Conservation (phyloP, 2,113 vertebrate genomes). For the Malurus elegans region DNA sequence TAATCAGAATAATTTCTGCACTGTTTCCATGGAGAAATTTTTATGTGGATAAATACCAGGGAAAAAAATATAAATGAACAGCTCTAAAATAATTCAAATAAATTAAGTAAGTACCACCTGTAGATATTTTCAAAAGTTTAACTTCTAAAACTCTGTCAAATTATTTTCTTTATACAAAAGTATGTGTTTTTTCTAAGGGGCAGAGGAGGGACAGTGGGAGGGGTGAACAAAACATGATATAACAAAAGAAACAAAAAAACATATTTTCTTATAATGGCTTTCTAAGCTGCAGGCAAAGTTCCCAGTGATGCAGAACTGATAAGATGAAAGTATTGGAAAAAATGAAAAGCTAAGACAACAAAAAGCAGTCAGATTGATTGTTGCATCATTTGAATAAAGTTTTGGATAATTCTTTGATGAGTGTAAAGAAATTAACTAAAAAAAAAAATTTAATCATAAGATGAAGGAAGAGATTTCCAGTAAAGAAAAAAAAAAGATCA, state of each 20-base stretch:
- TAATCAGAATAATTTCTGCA: background rate
- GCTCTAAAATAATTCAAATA: background rate
- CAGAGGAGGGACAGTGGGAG: accelerated
- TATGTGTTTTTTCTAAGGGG: background rate
- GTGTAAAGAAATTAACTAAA: background rate
- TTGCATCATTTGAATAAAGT: background rate
- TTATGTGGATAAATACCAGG: background rate
- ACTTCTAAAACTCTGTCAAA: background rate
- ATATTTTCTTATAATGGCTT: background rate
- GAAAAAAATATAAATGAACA: background rate
- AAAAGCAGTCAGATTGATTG: background rate
- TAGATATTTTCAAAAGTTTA: background rate
- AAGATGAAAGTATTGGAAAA: background rate
- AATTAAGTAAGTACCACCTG: background rate
- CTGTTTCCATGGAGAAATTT: background rate
- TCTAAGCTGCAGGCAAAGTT: background rate
- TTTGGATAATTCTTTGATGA: background rate
- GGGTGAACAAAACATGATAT: background rate
- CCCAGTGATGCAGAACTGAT: background rate
- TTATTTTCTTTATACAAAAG: background rate
- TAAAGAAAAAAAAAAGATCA: background rate
- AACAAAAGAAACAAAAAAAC: background rate
- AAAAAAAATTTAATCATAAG: background rate
- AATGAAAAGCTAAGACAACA: background rate
- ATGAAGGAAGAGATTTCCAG: background rate